These are phyloP conservation scores for Psammodynastes pulverulentus DNA, from an alignment of 2,113 vertebrate genomes.

Conservation along the genomic window DNA sequence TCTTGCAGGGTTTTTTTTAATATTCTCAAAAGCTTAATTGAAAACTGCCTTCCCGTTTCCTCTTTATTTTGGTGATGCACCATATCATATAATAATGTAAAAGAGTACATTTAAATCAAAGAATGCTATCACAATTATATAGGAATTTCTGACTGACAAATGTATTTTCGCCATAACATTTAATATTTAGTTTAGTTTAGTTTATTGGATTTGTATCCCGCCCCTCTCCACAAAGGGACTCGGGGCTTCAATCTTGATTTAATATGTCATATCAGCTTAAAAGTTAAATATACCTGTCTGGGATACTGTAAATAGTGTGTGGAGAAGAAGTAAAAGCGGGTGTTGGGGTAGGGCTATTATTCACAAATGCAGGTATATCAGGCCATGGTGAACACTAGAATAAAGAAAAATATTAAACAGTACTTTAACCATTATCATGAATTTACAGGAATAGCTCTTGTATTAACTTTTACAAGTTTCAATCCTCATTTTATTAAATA, in stretches of 20 bases:
- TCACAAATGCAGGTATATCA: conserved; percentile 80
- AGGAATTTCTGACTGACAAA: neutral
- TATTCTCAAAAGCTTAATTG: neutral
- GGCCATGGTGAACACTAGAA: conserved; percentile 91
- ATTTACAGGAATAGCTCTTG: neutral
- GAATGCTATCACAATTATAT: neutral
- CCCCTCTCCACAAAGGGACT: too few relatives aligned
- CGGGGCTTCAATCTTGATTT: neutral
- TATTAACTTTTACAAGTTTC: neutral
- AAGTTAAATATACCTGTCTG: conserved; percentile 79
- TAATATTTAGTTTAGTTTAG: too few relatives aligned
- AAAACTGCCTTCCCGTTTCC: neutral
- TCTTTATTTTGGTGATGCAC: neutral
- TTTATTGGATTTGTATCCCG: too few relatives aligned
- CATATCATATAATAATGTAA: neutral
- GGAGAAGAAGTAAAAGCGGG: conserved; percentile 81
- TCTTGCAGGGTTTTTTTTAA: neutral
- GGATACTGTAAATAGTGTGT: conserved; percentile 81
- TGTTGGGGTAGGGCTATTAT: conserved; percentile 82
- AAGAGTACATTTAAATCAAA: neutral
- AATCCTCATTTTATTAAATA: neutral
- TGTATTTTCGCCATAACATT: neutral
- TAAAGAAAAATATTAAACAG: conserved; percentile 26
- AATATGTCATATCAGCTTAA: neutral
- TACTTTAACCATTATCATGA: conserved; percentile 12